Evolutionary conservation across 2,113 vertebrate genomes (phyloP).

Genomic region (Oreochromis niloticus): DNA sequence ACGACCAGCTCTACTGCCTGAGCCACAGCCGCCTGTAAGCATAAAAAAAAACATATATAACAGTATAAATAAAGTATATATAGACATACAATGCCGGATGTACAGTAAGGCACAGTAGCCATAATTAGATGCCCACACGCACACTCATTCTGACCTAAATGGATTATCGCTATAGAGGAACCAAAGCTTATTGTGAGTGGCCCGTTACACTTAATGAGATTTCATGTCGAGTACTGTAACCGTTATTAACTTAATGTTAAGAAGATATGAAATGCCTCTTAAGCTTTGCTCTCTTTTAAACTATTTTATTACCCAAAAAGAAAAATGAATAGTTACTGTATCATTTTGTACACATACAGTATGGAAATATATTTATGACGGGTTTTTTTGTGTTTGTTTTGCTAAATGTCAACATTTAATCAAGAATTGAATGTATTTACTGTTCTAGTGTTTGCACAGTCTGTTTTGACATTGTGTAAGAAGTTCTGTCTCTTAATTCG

Average conservation of each 20-base stretch:
- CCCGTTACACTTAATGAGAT: slow-evolving; percentile 36
- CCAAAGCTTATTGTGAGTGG: neutral
- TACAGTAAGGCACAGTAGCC: neutral
- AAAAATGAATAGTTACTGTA: neutral
- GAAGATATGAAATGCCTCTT: slow-evolving; percentile 3
- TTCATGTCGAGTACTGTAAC: neutral
- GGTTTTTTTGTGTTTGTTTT: neutral
- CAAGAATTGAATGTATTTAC: neutral
- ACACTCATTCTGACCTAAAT: neutral
- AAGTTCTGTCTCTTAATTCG: neutral
- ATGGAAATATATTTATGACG: neutral
- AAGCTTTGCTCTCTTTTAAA: neutral
- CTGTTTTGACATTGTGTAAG: neutral
- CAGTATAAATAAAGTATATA: neutral
- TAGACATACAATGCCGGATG: neutral
- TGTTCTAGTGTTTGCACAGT: neutral
- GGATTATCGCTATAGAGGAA: slow-evolving; percentile 24
- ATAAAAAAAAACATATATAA: rapidly evolving
- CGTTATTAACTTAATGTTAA: slow-evolving; percentile 26
- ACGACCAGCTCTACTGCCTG: neutral
- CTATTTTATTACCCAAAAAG: neutral
- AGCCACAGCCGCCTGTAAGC: neutral
- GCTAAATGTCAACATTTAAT: neutral
- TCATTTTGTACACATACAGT: neutral
- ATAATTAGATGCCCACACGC: slow-evolving; percentile 10